A percentile compares a stretch with the other conserved stretches of the same genome.
These are phyloP conservation scores for Barnardius zonarius DNA, from an alignment of 2,113 vertebrate species.

Conservation along the genomic window DNA sequence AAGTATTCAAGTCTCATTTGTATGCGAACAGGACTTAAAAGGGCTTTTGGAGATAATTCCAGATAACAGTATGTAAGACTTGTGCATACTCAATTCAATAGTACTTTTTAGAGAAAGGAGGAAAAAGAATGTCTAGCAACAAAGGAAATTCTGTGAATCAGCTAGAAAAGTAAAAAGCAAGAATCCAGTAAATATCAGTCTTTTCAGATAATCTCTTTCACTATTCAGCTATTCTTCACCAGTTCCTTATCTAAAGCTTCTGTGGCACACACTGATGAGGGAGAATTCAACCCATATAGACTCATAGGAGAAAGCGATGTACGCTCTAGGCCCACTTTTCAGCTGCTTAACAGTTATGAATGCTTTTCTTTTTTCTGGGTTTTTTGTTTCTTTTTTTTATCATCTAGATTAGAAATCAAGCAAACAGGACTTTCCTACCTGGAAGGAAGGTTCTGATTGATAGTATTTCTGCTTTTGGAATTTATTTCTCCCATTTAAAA, in stretches of 20 bases:
- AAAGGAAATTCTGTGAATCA: conserved; percentile 33
- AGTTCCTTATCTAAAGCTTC: conserved; percentile 19
- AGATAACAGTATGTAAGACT: neutral
- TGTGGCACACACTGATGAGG: neutral
- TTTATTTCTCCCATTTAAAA: neutral
- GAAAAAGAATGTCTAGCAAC: neutral
- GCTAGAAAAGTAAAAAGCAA: conserved; percentile 23
- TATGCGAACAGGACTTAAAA: conserved; percentile 11
- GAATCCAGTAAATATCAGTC: conserved; percentile 40
- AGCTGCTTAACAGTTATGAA: neutral
- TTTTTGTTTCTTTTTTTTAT: neutral
- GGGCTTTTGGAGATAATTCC: neutral
- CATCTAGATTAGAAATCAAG: neutral
- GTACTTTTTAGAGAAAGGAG: neutral
- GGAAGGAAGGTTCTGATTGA: neutral
- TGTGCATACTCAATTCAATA: neutral
- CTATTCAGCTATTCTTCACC: conserved; percentile 4
- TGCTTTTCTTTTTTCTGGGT: neutral
- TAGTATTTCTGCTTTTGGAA: neutral
- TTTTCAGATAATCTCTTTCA: conserved; percentile 19
- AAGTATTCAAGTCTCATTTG: neutral
- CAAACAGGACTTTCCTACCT: neutral
- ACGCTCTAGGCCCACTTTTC: neutral
- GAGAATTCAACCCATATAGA: neutral
- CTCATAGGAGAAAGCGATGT: neutral